Conservation (phyloP, 2,113 vertebrate species). For the Etheostoma cragini region DNA sequence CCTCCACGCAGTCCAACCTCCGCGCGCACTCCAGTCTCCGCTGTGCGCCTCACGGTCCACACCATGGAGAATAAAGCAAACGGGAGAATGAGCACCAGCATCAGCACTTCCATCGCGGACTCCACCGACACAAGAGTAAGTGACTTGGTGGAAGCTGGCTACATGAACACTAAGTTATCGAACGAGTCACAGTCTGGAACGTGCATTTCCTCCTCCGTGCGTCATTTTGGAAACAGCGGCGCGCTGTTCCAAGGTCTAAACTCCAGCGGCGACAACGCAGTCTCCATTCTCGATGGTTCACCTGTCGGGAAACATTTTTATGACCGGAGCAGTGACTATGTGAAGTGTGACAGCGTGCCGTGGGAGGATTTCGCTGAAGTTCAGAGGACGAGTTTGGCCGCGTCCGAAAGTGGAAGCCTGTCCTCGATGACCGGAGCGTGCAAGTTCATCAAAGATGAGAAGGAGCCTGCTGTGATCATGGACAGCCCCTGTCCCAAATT, state of each 20-base stretch:
- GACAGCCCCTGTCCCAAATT: constrained; percentile 59
- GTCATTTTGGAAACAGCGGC: constrained; percentile 67
- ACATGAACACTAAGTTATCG: constrained; percentile 20
- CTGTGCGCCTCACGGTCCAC: constrained; percentile 1
- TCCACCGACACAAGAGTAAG: constrained; percentile 50
- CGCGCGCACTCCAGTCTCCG: constrained; percentile 21
- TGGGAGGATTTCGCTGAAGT: constrained; percentile 69
- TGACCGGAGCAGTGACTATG: constrained; percentile 58
- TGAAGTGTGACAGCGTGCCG: constrained; percentile 55
- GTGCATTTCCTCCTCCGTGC: constrained; percentile 58
- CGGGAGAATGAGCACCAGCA: constrained; percentile 56
- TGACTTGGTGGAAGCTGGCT: constrained; percentile 59
- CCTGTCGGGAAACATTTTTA: constrained; percentile 51
- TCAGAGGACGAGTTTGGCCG: constrained; percentile 37
- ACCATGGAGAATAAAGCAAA: constrained; percentile 56
- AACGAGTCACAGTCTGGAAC: constrained; percentile 21
- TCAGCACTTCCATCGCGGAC: constrained; percentile 41
- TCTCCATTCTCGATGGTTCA: constrained; percentile 43
- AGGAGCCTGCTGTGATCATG: constrained; percentile 73
- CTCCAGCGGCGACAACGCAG: constrained; percentile 26
- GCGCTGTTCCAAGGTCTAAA: constrained; percentile 43
- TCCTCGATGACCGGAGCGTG: constrained; percentile 34
- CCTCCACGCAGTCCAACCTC: constrained; percentile 19
- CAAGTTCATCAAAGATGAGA: constrained; percentile 82
- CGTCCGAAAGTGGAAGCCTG: constrained; percentile 34